These are phyloP conservation scores for Pristionchus fissidentatus DNA, from an alignment of 2,888 invertebrate genomes.

Conservation along the genomic window DNA sequence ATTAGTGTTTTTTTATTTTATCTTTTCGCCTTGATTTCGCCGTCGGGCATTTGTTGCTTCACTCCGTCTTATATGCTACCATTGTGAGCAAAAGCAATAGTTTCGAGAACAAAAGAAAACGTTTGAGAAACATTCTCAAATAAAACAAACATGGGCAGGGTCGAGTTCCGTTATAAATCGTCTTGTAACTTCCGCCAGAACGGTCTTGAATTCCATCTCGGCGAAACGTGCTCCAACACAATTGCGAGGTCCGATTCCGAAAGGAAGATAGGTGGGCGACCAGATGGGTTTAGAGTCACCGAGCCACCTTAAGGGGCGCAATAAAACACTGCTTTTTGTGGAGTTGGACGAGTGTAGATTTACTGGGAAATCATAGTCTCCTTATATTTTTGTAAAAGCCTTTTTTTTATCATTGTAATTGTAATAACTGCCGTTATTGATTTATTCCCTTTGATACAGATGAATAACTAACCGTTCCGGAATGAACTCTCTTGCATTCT, in stretches of 20 bases:
- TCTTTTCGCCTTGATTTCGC: no score
- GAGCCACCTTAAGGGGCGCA: background rate
- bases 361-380: no score
- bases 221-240: slow-evolving; percentile 45
- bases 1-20: no score
- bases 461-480: background rate
- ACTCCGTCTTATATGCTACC: background rate
- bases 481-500: slow-evolving; percentile 1
- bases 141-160: background rate
- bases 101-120: background rate
- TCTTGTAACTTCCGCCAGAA: background rate
- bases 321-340: background rate
- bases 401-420: no score
- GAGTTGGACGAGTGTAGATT: background rate
- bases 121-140: background rate
- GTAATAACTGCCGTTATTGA: background rate
- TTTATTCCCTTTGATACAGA: no score
- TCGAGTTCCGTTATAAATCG: background rate
- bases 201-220: slow-evolving; percentile 47
- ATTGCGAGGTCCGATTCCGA: slow-evolving; percentile 47
- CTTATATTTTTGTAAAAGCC: no score
- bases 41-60: no score
- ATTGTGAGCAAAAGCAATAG: background rate
- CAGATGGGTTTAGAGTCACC: background rate
- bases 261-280: background rate